phyloP scores from a whole-genome alignment of 2,113 vertebrate species.

The Ictalurus furcatus region DNA sequence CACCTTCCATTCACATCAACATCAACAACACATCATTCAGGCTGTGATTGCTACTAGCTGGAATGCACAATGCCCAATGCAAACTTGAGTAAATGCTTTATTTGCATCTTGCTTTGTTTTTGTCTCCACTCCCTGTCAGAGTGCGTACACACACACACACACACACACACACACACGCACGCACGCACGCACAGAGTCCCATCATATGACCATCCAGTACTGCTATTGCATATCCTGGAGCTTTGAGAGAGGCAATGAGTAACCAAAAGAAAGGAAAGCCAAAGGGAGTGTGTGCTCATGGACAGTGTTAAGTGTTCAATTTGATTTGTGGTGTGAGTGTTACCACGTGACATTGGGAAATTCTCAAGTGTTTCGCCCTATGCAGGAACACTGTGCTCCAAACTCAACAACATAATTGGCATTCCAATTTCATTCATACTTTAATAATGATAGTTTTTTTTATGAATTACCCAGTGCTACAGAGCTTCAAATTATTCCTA shows the following conservation, averaged over 20 bases:
- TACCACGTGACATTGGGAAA: background rate
- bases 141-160: slow-evolving; percentile 20
- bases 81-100: slow-evolving; percentile 66
- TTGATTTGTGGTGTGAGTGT: background rate
- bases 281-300: background rate
- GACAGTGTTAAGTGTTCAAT: background rate
- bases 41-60: background rate
- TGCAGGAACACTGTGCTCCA: background rate
- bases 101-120: slow-evolving; percentile 69
- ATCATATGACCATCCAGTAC: slow-evolving; percentile 70
- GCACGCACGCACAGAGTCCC: slow-evolving; percentile 33
- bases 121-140: slow-evolving; percentile 44
- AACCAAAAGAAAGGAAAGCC: background rate
- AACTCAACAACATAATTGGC: background rate
- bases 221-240: slow-evolving; percentile 61
- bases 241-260: background rate
- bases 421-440: background rate
- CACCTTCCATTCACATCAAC: background rate
- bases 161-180: background rate
- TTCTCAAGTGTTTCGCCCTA: background rate
- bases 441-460: background rate
- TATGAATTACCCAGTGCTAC: background rate
- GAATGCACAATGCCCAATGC: slow-evolving; percentile 46
- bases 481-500: background rate
- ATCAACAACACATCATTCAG: background rate